Conservation (phyloP, 64 coral and sea anemone genomes). For the Montipora efflorescens region DNA sequence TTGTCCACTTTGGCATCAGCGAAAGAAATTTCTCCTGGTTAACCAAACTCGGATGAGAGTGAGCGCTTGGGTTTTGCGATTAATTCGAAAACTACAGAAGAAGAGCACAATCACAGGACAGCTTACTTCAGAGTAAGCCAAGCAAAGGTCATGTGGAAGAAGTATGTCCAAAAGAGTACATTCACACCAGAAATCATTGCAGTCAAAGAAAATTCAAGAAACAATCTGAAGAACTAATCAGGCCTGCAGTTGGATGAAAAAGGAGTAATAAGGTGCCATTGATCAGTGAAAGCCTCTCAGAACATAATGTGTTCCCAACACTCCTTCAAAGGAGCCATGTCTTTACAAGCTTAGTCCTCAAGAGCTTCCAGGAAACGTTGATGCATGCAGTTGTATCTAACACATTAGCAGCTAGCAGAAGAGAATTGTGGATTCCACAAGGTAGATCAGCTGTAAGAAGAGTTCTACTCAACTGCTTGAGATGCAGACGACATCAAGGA, state of each 20-base stretch:
- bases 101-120: not conserved
- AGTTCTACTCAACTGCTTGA: conserved; percentile 45
- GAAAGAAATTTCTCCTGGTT: not conserved
- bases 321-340: conserved; percentile 17
- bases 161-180: not conserved
- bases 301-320: conserved; percentile 23
- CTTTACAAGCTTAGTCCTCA: conserved; percentile 40
- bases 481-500: conserved; percentile 56
- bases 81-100: conserved; percentile 46
- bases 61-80: conserved; percentile 29
- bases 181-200: not conserved
- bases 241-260: no score
- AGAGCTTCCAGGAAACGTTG: conserved; percentile 43
- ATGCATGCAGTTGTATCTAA: conserved; percentile 54
- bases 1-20: not conserved
- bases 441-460: conserved; percentile 47
- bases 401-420: conserved; percentile 38
- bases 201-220: conserved; percentile 31
- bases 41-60: conserved; percentile 39
- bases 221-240: not conserved
- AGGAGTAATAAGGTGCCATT: conserved; percentile 30
- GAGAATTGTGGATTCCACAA: conserved; percentile 66
- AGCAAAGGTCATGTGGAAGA: not conserved
- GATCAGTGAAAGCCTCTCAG: conserved; percentile 26
- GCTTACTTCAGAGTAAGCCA: conserved; percentile 7